phyloP scores from a whole-genome alignment of 2,797 vertebrate genomes.

The Brachyrhaphis roseni region DNA sequence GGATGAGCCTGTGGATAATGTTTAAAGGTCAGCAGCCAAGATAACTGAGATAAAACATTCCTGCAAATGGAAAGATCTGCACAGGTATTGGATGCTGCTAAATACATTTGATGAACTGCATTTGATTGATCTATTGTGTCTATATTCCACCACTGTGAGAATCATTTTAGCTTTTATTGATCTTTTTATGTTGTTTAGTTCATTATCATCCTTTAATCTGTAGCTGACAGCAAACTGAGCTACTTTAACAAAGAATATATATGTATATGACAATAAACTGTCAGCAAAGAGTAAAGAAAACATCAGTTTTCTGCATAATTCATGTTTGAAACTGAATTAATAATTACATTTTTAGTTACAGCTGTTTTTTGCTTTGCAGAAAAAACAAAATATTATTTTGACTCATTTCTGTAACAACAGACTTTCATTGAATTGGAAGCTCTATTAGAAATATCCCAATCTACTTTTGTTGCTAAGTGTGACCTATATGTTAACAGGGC shows the following conservation, averaged over 20 bases:
- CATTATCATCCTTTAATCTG: neutral
- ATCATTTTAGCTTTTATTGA: neutral
- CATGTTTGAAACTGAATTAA: neutral
- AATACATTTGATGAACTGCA: constrained; percentile 25
- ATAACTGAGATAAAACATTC: constrained; percentile 36
- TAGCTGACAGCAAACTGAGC: neutral
- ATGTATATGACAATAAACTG: neutral
- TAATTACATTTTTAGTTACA: neutral
- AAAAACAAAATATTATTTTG: neutral
- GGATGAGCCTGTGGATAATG: constrained; percentile 44
- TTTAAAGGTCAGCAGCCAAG: constrained; percentile 35
- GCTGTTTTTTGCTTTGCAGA: neutral
- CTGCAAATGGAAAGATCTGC: constrained; percentile 41
- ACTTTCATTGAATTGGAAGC: neutral
- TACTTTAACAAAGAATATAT: neutral
- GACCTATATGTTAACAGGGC: neutral
- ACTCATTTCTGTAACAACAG: neutral
- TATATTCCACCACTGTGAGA: neutral
- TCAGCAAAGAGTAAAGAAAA: neutral
- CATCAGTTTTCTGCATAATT: neutral
- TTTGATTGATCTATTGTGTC: neutral
- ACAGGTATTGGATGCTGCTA: constrained; percentile 25
- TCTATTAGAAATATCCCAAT: neutral
- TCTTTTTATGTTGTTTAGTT: neutral
- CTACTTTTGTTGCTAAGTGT: neutral